Percentiles rank a stretch among this genome's conserved stretches.
phyloP scores from a whole-genome alignment of 1,140 invertebrate species.

The Wasmannia auropunctata region DNA sequence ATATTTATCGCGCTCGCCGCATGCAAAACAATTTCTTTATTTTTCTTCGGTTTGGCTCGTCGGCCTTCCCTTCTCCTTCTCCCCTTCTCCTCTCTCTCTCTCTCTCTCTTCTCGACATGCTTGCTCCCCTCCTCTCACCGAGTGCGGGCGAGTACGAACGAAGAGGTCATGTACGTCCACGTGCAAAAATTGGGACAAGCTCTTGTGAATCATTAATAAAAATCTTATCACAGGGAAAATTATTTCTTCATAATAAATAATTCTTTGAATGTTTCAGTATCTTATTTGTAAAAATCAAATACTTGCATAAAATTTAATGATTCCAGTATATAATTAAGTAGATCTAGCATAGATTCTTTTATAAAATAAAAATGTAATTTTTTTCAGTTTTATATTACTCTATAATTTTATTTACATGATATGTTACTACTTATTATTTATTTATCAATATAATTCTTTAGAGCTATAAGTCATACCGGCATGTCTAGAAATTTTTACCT shows the following conservation, averaged over 20 bases:
- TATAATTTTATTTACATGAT: too few species aligned
- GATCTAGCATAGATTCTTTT: background rate
- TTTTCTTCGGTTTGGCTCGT: background rate
- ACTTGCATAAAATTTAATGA: too few species aligned
- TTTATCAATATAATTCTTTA: background rate
- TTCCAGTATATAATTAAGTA: too few species aligned
- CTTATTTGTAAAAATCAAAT: background rate
- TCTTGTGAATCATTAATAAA: background rate
- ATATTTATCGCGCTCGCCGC: conserved; percentile 43
- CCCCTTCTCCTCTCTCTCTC: too few species aligned
- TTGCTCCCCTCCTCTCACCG: background rate
- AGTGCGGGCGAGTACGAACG: background rate
- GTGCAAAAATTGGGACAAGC: conserved; percentile 34
- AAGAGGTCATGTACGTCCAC: conserved; percentile 1
- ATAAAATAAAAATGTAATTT: background rate
- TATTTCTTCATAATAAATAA: background rate
- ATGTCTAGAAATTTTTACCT: background rate
- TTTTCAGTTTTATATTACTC: background rate
- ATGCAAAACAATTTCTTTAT: conserved; percentile 9
- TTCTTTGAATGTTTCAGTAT: background rate
- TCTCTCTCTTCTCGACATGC: background rate
- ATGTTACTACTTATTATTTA: background rate
- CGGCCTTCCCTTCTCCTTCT: too few species aligned
- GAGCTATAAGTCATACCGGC: background rate
- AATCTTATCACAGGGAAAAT: background rate